Base-by-base conservation (phyloP, 2,797 vertebrate genomes). In the Hozukius guyotensis region DNA sequence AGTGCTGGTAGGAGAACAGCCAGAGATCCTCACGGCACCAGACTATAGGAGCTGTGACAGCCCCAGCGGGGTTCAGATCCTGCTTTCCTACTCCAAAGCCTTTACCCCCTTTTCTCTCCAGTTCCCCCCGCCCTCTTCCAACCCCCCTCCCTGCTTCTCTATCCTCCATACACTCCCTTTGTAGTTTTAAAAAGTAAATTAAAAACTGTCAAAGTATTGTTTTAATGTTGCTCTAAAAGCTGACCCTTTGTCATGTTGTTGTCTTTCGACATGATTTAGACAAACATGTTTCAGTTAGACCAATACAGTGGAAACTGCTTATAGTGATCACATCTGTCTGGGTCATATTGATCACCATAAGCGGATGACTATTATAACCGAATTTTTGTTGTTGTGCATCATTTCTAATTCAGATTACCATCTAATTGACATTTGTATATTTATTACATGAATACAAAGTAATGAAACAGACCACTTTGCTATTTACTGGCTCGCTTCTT, bases 11-110 rank as follows among this genome's bases (percentile, higher is more conserved):
- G 85, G 88, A 78, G 83, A 78, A 62, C 77, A 82, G 87, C 75
- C 84, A 85, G 77, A 72, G 73, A 78, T 78, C 83, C 72, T 89
- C 86, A 62, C 65, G 20, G 79, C 80, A 66, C 24, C 73, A 31
- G 74, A 80, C 81, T 73, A 2, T 14, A 75, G 67, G 63, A 77
- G 82, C 80, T 64, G 20, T 87, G 89, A 89, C 87, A 78, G 88
- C 84, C 87, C 92, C 90, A 83, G 57, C 81, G 64, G 86, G 52
- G 83, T 70, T 88, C 82, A 76, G 71, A 81, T 85, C 84, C 75
- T 82, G 69, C 75, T 49, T 25, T 79, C 66, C 67, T 52, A 16
- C 79, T 77, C 78, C 72, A 79, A 73, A 77, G 65, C 67, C 73
- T 72, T 82, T 55, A 63, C 13, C 31, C 9, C 57, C 27, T 65